Conservation (phyloP, 2,888 invertebrate genomes). For the Drosophila percnosoma region DNA sequence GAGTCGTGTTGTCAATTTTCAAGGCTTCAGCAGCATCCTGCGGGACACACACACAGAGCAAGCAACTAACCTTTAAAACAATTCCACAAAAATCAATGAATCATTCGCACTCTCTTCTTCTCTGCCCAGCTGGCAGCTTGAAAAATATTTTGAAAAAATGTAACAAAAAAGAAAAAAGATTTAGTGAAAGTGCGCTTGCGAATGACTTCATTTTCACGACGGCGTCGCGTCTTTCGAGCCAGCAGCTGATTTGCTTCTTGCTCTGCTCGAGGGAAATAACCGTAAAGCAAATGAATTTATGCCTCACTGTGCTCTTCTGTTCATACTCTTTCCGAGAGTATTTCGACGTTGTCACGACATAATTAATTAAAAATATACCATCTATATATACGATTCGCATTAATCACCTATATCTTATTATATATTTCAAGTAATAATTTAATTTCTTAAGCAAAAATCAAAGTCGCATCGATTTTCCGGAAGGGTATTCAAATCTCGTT, state of each 20-base stretch:
- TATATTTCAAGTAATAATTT: not conserved
- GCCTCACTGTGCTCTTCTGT: not conserved
- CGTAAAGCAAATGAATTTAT: not conserved
- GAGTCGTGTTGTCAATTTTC: constrained; percentile 58
- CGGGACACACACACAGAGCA: constrained; percentile 17
- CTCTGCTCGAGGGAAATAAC: constrained; percentile 7
- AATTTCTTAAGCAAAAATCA: not conserved
- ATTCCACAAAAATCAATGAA: constrained; percentile 51
- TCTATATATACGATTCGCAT: not conserved
- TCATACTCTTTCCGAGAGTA: not conserved
- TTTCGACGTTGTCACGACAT: not conserved
- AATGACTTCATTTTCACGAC: constrained; percentile 62
- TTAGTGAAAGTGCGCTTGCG: constrained; percentile 43
- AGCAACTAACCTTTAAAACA: constrained; percentile 9
- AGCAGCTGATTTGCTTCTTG: constrained; percentile 51
- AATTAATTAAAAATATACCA: not conserved
- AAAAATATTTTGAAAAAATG: constrained; percentile 17
- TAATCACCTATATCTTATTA: not conserved
- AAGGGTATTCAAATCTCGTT: not conserved
- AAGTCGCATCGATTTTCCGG: not conserved
- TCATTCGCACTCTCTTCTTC: constrained; percentile 10
- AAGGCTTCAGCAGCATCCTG: constrained; percentile 55
- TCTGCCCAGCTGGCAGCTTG: constrained; percentile 54
- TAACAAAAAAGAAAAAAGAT: not conserved
- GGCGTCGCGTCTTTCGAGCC: constrained; percentile 19